These are phyloP conservation scores for Tethea ocularis DNA, from an alignment of 2,888 invertebrate species.

Conservation along the genomic window DNA sequence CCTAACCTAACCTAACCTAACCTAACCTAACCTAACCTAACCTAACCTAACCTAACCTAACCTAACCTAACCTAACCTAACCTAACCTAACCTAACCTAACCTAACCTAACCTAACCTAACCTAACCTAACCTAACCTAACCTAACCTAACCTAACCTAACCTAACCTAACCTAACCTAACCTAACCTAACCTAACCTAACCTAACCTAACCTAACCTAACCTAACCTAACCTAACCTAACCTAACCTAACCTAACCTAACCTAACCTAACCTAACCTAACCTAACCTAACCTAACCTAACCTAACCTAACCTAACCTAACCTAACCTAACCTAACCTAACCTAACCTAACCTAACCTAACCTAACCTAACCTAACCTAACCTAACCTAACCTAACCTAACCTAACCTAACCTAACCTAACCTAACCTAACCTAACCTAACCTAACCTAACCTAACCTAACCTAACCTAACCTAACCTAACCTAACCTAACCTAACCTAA, in stretches of 20 bases:
- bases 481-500: conserved; percentile 25
- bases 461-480: conserved; percentile 26
- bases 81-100: conserved; percentile 22
- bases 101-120: conserved; percentile 20
- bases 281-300: conserved; percentile 15
- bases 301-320: conserved; percentile 28
- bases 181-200: conserved; percentile 23
- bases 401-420: conserved; percentile 28
- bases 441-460: conserved; percentile 34
- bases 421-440: conserved; percentile 35
- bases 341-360: conserved; percentile 18
- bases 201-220: conserved; percentile 11
- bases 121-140: conserved; percentile 12
- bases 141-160: conserved; percentile 6
- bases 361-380: conserved; percentile 25
- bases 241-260: conserved; percentile 15
- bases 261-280: background rate
- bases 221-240: conserved; percentile 14
- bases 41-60: conserved; percentile 15
- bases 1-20: conserved; percentile 5
- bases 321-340: conserved; percentile 31
- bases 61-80: conserved; percentile 28
- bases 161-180: no score
- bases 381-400: conserved; percentile 27
- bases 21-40: conserved; percentile 9